Evolutionary conservation across 2,888 invertebrate genomes (phyloP).

Genomic region (Ormyrus thymus): DNA sequence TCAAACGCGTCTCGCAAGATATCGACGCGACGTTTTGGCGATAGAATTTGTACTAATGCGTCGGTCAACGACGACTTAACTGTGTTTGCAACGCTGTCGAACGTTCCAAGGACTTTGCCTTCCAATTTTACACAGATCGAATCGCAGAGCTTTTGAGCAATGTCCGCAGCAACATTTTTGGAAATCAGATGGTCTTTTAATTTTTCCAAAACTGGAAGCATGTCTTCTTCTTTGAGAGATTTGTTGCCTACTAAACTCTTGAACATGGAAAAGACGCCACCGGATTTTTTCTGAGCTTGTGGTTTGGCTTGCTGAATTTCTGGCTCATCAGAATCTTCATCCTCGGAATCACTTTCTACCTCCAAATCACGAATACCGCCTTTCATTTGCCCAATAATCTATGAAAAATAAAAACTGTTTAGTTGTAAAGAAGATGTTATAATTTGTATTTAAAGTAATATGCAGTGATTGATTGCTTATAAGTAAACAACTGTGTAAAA

Average conservation of each 20-base stretch:
- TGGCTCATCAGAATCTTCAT: slow-evolving; percentile 78
- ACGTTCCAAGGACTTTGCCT: slow-evolving; percentile 95
- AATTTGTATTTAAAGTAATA: no score
- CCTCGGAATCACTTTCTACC: slow-evolving; percentile 84
- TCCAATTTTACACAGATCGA: slow-evolving; percentile 93
- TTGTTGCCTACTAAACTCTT: slow-evolving; percentile 92
- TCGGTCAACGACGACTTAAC: slow-evolving; percentile 93
- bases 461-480: no score
- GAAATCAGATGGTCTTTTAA: slow-evolving; percentile 95
- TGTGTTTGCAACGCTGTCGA: slow-evolving; percentile 92
- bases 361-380: slow-evolving; percentile 89
- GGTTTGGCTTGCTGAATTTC: slow-evolving; percentile 63
- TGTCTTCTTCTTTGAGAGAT: slow-evolving; percentile 86
- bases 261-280: slow-evolving; percentile 90
- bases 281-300: slow-evolving; percentile 68
- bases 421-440: no score
- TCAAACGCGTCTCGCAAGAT: slow-evolving; percentile 97
- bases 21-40: slow-evolving; percentile 95
- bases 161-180: slow-evolving; percentile 98
- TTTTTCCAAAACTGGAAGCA: slow-evolving; percentile 93
- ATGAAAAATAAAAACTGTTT: slow-evolving; percentile 51
- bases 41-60: slow-evolving; percentile 93
- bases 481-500: no score
- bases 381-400: slow-evolving; percentile 90
- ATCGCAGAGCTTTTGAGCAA: slow-evolving; percentile 94